Conservation (phyloP, 2,113 vertebrate genomes). For the Oxygymnocypris stewartii region DNA sequence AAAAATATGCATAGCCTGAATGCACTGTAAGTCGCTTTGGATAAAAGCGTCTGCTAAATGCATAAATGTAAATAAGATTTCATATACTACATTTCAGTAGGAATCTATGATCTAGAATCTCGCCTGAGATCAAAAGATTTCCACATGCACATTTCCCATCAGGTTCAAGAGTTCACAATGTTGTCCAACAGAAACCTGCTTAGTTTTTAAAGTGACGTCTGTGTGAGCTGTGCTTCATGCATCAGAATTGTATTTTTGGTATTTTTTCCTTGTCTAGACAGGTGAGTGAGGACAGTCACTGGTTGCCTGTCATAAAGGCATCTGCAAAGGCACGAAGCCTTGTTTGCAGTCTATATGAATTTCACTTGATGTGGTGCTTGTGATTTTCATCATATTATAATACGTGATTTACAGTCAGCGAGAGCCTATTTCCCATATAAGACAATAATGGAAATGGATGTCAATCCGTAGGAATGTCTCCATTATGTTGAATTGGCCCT, state of each 20-base stretch:
- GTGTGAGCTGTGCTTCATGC: neutral
- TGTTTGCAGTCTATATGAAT: constrained; percentile 15
- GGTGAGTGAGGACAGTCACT: neutral
- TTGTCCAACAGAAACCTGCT: neutral
- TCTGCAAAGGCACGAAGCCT: neutral
- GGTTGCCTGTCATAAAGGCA: neutral
- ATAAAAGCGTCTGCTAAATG: no score
- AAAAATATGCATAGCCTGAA: no score
- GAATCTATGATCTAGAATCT: neutral
- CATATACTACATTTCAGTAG: neutral
- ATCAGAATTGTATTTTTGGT: neutral
- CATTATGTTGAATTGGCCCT: constrained; percentile 54
- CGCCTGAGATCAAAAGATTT: neutral
- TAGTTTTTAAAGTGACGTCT: neutral
- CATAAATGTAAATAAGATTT: neutral
- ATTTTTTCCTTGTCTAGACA: neutral
- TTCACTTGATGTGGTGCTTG: neutral
- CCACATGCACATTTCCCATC: neutral
- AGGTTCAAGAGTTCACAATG: neutral
- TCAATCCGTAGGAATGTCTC: constrained; percentile 50
- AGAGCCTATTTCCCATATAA: constrained; percentile 20
- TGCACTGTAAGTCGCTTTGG: no score
- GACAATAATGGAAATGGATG: constrained; percentile 46
- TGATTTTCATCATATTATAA: constrained; percentile 28
- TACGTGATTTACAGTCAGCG: constrained; percentile 24